Evolutionary conservation across 2,113 vertebrate genomes (phyloP).

Genomic region (Dendropsophus ebraccatus): DNA sequence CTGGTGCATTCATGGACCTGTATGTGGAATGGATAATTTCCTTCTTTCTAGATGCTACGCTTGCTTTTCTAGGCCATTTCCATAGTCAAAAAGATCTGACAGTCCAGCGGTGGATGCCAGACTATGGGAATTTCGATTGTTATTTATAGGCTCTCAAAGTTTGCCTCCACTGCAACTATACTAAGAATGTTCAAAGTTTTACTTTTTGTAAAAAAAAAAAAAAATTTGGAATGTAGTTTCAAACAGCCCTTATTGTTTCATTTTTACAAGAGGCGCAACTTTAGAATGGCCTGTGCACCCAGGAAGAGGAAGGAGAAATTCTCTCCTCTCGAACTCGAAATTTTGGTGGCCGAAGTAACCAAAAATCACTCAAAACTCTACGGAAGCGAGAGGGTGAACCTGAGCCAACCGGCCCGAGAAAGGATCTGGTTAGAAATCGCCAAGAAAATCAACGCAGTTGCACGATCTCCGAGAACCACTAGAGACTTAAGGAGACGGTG

Average conservation of each 20-base stretch:
- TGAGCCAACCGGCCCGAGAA: slow-evolving; percentile 75
- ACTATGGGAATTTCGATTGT: neutral
- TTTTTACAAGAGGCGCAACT: slow-evolving; percentile 56
- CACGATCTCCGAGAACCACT: slow-evolving; percentile 76
- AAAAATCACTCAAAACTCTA: slow-evolving; percentile 77
- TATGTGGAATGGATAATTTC: neutral
- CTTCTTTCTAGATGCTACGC: neutral
- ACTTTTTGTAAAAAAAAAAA: neutral
- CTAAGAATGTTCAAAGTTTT: slow-evolving; percentile 5
- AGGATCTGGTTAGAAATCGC: slow-evolving; percentile 79
- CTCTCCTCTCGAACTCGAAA: slow-evolving; percentile 78
- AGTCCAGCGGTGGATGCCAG: neutral
- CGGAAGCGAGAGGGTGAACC: slow-evolving; percentile 72
- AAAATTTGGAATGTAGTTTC: slow-evolving; percentile 47
- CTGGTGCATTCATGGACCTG: neutral
- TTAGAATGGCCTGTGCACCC: slow-evolving; percentile 66
- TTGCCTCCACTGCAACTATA: neutral
- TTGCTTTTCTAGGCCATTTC: neutral
- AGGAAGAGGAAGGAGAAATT: slow-evolving; percentile 80
- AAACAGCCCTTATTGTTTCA: slow-evolving; percentile 48
- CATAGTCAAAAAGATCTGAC: too few species aligned
- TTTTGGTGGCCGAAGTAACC: slow-evolving; percentile 80
- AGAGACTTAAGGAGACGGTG: slow-evolving; percentile 80
- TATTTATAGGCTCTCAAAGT: neutral
- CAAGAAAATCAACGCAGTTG: slow-evolving; percentile 79